Conservation (phyloP, 2,113 vertebrate genomes). For the Chinchilla lanigera region DNA sequence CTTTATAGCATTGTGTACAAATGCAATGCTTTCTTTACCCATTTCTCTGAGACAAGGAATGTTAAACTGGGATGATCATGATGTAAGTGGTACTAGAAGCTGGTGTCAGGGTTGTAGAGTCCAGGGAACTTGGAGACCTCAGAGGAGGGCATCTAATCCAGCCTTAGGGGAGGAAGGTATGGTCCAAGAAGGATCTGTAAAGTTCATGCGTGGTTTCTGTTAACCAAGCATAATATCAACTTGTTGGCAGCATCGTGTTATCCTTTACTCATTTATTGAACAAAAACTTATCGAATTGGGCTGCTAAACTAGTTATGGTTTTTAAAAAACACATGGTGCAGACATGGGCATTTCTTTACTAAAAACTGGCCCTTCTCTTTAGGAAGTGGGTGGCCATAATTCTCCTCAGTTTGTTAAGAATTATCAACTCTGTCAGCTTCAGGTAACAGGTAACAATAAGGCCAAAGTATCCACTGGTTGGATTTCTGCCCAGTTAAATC, state of each 20-base stretch:
- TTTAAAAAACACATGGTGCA: not conserved
- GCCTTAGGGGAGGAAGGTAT: too few species aligned
- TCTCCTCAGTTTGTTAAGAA: not conserved
- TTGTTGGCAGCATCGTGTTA: not conserved
- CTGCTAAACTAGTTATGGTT: not conserved
- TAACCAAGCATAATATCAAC: not conserved
- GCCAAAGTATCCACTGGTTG: not conserved
- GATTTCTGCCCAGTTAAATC: constrained; percentile 19
- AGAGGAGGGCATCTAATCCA: not conserved
- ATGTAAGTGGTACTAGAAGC: not conserved
- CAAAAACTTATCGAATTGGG: not conserved
- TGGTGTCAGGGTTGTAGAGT: not conserved
- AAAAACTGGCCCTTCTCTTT: not conserved
- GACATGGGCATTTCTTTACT: not conserved
- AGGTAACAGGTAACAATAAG: not conserved
- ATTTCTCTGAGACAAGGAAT: not conserved
- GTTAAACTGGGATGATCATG: not conserved
- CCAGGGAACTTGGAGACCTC: not conserved
- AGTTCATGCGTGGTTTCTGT: not conserved
- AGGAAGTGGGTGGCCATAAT: not conserved
- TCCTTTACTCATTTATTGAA: constrained; percentile 11
- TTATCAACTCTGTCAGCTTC: not conserved
- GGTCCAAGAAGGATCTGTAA: not conserved
- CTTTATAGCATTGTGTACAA: not conserved
- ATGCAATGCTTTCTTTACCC: not conserved